phyloP scores from a whole-genome alignment of 2,113 vertebrate genomes.

The Rhea americana region DNA sequence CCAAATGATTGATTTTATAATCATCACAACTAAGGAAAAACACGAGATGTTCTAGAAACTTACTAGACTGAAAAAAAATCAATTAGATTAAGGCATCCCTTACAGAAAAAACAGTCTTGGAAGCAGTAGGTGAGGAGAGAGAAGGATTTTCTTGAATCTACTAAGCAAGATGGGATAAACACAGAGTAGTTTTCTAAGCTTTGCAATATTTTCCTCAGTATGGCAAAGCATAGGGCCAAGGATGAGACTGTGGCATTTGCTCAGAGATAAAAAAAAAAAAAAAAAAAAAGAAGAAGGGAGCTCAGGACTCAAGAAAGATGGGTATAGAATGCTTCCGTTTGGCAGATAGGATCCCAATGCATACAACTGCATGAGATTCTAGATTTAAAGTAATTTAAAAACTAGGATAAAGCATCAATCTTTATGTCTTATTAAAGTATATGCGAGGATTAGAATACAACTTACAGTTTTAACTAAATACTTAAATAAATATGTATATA shows the following conservation, averaged over 20 bases:
- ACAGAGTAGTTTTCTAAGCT: background rate
- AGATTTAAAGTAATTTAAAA: background rate
- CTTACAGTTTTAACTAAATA: background rate
- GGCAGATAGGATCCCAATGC: background rate
- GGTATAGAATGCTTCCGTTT: background rate
- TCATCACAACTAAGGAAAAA: background rate
- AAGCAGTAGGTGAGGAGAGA: background rate
- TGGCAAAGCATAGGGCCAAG: background rate
- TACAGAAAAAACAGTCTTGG: background rate
- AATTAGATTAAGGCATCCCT: background rate
- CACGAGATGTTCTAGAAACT: background rate
- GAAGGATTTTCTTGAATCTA: background rate
- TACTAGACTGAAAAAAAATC: background rate
- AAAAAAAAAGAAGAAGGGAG: background rate
- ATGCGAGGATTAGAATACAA: background rate
- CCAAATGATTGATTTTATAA: background rate
- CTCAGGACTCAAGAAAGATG: background rate
- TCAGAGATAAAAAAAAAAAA: background rate
- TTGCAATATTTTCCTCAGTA: rapidly evolving
- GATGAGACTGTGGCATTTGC: background rate
- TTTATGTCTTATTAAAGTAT: background rate
- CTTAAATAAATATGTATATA: background rate
- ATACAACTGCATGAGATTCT: background rate
- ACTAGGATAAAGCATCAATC: background rate
- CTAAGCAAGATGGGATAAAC: background rate